phyloP scores from a whole-genome alignment of 2,113 vertebrate genomes.

The Megaceryle maxima region DNA sequence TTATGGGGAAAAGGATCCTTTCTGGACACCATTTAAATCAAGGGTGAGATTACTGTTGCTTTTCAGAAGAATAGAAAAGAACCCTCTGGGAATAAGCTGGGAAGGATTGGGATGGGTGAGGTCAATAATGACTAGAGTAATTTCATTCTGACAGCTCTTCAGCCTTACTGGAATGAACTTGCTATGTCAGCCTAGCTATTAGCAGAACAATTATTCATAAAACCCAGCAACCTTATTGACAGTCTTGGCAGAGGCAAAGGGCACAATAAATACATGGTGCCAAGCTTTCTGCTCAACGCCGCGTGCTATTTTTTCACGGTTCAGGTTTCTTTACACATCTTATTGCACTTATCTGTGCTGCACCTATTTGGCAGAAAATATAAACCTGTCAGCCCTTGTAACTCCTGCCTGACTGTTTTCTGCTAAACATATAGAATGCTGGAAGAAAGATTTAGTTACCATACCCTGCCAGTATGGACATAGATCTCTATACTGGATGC shows the following conservation, averaged over 20 bases:
- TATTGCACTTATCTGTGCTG: background rate
- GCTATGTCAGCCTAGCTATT: constrained; percentile 41
- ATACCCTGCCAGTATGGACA: background rate
- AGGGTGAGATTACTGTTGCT: constrained; percentile 4
- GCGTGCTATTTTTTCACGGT: background rate
- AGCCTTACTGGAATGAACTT: constrained; percentile 56
- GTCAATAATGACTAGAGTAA: constrained; percentile 38
- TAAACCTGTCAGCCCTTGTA: background rate
- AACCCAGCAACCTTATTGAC: background rate
- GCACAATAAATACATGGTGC: background rate
- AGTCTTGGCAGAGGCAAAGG: constrained; percentile 1
- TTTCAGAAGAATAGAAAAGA: constrained; percentile 31
- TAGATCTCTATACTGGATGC: background rate
- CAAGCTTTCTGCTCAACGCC: background rate
- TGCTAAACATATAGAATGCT: background rate
- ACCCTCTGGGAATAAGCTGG: constrained; percentile 46
- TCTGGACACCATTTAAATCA: constrained; percentile 32
- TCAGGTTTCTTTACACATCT: background rate
- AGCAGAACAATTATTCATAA: constrained; percentile 21
- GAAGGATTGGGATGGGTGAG: constrained; percentile 46
- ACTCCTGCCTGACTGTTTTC: background rate
- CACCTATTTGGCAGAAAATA: background rate
- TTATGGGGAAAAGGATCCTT: background rate
- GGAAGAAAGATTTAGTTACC: background rate
- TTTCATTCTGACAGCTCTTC: constrained; percentile 52